Conservation (phyloP, 2,113 vertebrate genomes). For the Bubo blakistoni region DNA sequence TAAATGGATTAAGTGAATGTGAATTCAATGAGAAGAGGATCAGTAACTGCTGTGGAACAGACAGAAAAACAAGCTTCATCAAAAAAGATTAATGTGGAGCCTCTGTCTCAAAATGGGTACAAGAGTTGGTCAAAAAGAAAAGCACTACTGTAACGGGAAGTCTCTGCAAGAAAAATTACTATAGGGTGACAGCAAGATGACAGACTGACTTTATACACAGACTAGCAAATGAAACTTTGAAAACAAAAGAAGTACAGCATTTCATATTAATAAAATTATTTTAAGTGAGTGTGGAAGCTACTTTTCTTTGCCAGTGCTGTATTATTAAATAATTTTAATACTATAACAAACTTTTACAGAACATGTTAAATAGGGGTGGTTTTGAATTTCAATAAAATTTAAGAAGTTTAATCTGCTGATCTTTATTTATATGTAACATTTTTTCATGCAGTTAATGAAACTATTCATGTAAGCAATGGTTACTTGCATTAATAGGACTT, state of each 20-base stretch:
- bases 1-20: background rate
- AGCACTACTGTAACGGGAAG: background rate
- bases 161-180: background rate
- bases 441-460: conserved; percentile 20
- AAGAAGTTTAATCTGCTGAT: background rate
- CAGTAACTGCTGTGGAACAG: background rate
- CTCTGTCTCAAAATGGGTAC: background rate
- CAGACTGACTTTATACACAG: background rate
- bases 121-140: background rate
- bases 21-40: background rate
- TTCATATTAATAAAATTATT: background rate
- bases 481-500: background rate
- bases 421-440: conserved; percentile 24
- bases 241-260: background rate
- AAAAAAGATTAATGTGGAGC: background rate
- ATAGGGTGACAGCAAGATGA: background rate
- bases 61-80: background rate
- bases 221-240: background rate
- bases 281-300: background rate
- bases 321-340: conserved; percentile 22
- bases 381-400: conserved; percentile 25
- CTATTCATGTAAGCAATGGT: background rate
- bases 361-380: background rate
- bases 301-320: background rate
- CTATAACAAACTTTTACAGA: background rate